Conservation (phyloP, 2,888 invertebrate species). For the Drosophila buzzatii region DNA sequence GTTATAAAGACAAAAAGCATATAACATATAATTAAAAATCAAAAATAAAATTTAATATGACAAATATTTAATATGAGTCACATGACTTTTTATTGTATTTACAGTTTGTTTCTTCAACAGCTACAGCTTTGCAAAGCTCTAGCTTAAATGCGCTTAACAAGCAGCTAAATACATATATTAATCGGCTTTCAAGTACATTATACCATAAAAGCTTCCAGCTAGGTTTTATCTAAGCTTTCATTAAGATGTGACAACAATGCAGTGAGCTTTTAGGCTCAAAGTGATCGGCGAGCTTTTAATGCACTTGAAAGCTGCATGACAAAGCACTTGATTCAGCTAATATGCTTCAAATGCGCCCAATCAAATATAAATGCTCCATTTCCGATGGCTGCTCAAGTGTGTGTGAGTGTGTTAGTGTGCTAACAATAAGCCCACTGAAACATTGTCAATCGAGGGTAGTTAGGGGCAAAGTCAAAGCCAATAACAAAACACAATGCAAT, state of each 20-base stretch:
- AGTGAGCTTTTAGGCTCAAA: conserved; percentile 3
- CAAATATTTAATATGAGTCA: too few relatives aligned
- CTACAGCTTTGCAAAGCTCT: neutral
- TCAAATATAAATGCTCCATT: conserved; percentile 66
- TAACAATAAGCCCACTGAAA: conserved; percentile 65
- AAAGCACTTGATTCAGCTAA: conserved; percentile 17
- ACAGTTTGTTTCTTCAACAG: neutral
- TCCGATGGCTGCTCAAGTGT: conserved; percentile 32
- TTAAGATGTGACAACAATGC: too few relatives aligned
- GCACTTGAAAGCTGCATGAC: conserved; percentile 5
- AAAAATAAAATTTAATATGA: neutral
- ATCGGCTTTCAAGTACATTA: neutral
- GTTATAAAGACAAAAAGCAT: neutral
- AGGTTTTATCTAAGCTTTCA: neutral
- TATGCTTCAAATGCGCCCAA: neutral
- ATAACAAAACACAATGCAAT: conserved; percentile 26
- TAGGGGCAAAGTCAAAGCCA: conserved; percentile 34
- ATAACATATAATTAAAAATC: neutral
- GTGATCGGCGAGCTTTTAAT: neutral
- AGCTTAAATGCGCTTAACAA: neutral
- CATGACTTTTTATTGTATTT: neutral
- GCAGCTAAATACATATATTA: neutral
- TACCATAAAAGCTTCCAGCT: neutral
- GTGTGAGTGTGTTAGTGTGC: conserved; percentile 20
- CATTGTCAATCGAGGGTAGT: conserved; percentile 70